Percentiles rank a stretch among this genome's conserved stretches.
Conservation (phyloP, 1,140 invertebrate genomes). For the Pollicipes pollicipes region DNA sequence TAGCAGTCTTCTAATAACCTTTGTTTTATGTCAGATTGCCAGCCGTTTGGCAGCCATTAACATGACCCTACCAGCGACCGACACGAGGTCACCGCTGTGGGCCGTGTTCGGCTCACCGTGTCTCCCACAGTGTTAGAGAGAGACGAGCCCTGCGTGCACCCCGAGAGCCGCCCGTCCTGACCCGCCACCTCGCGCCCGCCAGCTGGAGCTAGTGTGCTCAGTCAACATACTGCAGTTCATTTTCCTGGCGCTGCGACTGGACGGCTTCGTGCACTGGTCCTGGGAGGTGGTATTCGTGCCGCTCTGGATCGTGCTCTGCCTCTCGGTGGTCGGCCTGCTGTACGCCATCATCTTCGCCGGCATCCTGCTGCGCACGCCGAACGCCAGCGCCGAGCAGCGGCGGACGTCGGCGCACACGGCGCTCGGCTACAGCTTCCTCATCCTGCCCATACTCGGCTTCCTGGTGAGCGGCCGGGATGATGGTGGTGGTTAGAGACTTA, state of each 20-base stretch:
- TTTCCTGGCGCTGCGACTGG: slow-evolving; percentile 78
- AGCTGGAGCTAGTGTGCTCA: slow-evolving; percentile 38
- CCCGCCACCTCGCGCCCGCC: not conserved
- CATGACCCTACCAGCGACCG: too few relatives aligned
- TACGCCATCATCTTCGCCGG: slow-evolving; percentile 94
- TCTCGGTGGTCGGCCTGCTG: slow-evolving; percentile 79
- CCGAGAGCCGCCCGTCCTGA: too few relatives aligned
- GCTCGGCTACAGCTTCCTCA: slow-evolving; percentile 81
- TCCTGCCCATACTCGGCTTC: slow-evolving; percentile 85
- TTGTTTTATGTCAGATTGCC: too few relatives aligned
- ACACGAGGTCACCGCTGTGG: too few relatives aligned
- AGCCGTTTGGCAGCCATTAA: too few relatives aligned
- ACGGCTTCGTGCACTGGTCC: slow-evolving; percentile 79
- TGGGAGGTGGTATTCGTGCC: slow-evolving; percentile 97
- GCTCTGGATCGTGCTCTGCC: slow-evolving; percentile 89
- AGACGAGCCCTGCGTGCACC: too few relatives aligned
- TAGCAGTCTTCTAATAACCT: too few relatives aligned
- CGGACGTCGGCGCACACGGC: slow-evolving; percentile 81
- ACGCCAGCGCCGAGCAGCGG: slow-evolving; percentile 77
- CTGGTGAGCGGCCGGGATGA: slow-evolving; percentile 59
- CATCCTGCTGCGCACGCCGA: slow-evolving; percentile 73
- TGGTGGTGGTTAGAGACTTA: too few relatives aligned
- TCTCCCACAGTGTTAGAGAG: too few relatives aligned
- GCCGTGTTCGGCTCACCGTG: too few relatives aligned
- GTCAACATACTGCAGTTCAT: slow-evolving; percentile 95